A percentile compares a stretch with the other conserved stretches of the same genome.
phyloP scores from a whole-genome alignment of 1,140 invertebrate genomes.

The Drosophila eugracilis region DNA sequence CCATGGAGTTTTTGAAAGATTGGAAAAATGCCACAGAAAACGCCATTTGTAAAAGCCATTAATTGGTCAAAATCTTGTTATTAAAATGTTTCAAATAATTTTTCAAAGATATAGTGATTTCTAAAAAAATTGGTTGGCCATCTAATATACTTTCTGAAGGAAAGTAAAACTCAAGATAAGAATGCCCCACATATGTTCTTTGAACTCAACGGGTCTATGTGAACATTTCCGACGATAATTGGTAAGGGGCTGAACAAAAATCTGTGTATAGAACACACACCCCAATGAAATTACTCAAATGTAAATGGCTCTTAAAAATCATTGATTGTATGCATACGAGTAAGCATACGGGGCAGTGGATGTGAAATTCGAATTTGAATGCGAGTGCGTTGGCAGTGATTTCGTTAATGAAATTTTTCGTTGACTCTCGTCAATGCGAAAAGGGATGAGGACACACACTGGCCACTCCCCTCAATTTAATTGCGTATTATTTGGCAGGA shows the following conservation, averaged over 20 bases:
- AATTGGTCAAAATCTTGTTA: too few relatives aligned
- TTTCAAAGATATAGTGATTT: background rate
- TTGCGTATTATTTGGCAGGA: constrained; percentile 32
- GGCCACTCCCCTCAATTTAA: constrained; percentile 53
- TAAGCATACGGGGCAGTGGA: constrained; percentile 2
- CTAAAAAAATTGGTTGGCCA: background rate
- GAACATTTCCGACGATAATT: background rate
- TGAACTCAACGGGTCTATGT: constrained; percentile 22
- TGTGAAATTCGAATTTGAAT: constrained; percentile 25
- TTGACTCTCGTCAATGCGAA: constrained; percentile 1
- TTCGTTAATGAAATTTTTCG: constrained; percentile 70
- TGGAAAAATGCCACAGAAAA: too few relatives aligned
- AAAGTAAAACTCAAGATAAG: background rate
- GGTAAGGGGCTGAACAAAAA: constrained; percentile 17
- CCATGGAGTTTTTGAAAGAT: too few relatives aligned
- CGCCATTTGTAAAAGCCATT: too few relatives aligned
- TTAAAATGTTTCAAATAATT: too few relatives aligned
- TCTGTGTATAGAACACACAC: constrained; percentile 17
- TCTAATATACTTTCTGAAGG: background rate
- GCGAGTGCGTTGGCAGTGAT: constrained; percentile 43
- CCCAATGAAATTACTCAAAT: constrained; percentile 26
- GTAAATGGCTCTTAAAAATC: constrained; percentile 51
- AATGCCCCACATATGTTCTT: constrained; percentile 8
- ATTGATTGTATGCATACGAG: constrained; percentile 44
- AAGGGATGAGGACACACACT: constrained; percentile 16